Conservation (phyloP, 1,140 invertebrate genomes). For the Geopemphigus sp. region DNA sequence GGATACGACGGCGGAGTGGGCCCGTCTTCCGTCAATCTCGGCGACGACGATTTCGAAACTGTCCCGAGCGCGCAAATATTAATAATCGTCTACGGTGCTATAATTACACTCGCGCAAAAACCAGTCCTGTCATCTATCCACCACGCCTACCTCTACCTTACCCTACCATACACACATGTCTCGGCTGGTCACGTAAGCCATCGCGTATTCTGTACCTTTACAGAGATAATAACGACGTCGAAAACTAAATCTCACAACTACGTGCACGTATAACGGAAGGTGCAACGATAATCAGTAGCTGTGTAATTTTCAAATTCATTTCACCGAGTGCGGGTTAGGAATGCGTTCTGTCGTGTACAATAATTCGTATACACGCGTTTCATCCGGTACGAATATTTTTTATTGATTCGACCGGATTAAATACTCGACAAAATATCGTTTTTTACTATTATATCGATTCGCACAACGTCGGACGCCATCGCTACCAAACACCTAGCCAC, state of each 20-base stretch:
- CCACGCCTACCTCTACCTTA: neutral
- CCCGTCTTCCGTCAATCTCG: neutral
- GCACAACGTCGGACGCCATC: no score
- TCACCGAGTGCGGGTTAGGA: neutral
- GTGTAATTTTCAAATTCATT: neutral
- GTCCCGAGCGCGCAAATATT: neutral
- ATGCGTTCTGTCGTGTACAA: neutral
- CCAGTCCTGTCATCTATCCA: slow-evolving; percentile 22
- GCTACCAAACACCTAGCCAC: no score
- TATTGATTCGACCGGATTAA: no score
- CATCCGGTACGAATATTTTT: no score
- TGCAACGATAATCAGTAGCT: neutral
- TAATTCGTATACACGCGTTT: no score
- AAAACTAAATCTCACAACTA: slow-evolving; percentile 15
- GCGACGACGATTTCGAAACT: neutral
- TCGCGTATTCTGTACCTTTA: neutral
- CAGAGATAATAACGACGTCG: neutral
- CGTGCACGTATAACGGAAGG: neutral
- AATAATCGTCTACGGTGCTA: neutral
- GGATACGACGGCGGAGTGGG: neutral
- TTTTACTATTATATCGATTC: no score
- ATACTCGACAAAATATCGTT: no score
- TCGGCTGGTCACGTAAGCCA: neutral
- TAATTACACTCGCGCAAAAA: neutral
- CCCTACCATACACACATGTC: neutral